Percentiles rank a stretch among this genome's conserved stretches.
phyloP scores from a whole-genome alignment of 2,797 vertebrate genomes.

The Cirrhinus molitorella region DNA sequence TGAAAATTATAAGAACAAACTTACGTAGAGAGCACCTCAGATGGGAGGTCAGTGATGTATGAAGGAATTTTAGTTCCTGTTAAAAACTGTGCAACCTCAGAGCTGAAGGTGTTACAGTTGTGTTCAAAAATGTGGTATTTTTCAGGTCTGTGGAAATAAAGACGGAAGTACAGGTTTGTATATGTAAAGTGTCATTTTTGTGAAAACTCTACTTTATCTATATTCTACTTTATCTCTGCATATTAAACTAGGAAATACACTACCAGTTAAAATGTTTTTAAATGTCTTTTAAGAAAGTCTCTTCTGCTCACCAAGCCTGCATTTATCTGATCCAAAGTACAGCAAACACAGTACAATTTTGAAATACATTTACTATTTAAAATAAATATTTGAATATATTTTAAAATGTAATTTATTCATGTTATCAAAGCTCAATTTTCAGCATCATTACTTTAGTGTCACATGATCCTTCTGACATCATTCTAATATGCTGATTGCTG shows the following conservation, averaged over 20 bases:
- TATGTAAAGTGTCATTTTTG: not conserved
- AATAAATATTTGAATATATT: no score
- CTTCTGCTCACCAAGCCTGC: no score
- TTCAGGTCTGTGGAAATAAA: constrained; percentile 82
- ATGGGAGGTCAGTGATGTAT: constrained; percentile 96
- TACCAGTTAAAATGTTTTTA: no score
- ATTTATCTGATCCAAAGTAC: no score
- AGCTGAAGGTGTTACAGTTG: constrained; percentile 99
- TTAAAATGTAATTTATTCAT: no score
- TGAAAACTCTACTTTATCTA: not conserved
- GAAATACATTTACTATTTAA: no score
- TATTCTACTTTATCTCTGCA: not conserved
- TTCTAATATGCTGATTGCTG: not conserved
- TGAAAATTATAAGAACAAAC: constrained; percentile 66
- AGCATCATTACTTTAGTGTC: no score
- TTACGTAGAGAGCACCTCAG: constrained; percentile 97
- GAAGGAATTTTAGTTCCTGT: constrained; percentile 93
- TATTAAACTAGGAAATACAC: not conserved
- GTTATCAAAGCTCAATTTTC: no score
- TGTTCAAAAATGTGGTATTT: constrained; percentile 94
- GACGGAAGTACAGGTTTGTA: not conserved
- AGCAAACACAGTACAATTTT: no score
- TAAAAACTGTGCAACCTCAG: constrained; percentile 97
- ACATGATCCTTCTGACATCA: no score
- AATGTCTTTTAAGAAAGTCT: no score